Conservation (phyloP, 2,888 invertebrate species). For the Melanchra persicariae region DNA sequence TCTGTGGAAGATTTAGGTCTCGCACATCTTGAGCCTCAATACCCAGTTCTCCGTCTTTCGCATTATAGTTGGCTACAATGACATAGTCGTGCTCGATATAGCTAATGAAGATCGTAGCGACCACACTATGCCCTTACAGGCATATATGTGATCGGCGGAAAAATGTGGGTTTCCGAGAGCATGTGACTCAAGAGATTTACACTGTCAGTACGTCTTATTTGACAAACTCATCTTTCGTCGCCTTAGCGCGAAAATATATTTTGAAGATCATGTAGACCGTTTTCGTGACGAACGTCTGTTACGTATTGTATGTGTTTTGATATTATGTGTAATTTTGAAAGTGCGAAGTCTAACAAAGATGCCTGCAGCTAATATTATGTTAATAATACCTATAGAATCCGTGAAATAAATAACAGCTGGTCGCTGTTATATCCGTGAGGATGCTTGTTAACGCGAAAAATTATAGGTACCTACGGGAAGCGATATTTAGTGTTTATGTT, state of each 20-base stretch:
- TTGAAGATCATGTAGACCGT: background rate
- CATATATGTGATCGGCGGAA: background rate
- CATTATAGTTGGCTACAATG: background rate
- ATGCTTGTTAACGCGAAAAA: conserved; percentile 17
- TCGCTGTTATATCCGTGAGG: conserved; percentile 16
- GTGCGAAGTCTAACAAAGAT: conserved; percentile 14
- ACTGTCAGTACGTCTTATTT: conserved; percentile 1
- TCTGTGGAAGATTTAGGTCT: too few species aligned
- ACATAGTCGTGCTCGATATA: too few species aligned
- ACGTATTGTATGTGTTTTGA: background rate
- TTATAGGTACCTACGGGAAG: conserved; percentile 23
- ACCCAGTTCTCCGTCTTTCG: too few species aligned
- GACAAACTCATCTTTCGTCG: background rate
- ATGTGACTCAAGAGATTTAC: background rate
- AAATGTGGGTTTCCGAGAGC: background rate
- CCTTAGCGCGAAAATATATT: conserved; percentile 10
- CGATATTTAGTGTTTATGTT: conserved; percentile 34
- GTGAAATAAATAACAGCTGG: conserved; percentile 20
- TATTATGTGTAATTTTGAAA: conserved; percentile 26
- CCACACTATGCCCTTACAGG: background rate
- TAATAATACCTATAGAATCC: conserved; percentile 23
- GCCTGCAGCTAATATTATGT: conserved; percentile 27
- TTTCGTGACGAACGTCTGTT: conserved; percentile 20
- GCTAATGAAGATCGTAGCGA: background rate
- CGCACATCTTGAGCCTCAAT: background rate